Evolutionary conservation across 2,888 invertebrate species (phyloP).

Genomic region (Torymus aiolomorphi): DNA sequence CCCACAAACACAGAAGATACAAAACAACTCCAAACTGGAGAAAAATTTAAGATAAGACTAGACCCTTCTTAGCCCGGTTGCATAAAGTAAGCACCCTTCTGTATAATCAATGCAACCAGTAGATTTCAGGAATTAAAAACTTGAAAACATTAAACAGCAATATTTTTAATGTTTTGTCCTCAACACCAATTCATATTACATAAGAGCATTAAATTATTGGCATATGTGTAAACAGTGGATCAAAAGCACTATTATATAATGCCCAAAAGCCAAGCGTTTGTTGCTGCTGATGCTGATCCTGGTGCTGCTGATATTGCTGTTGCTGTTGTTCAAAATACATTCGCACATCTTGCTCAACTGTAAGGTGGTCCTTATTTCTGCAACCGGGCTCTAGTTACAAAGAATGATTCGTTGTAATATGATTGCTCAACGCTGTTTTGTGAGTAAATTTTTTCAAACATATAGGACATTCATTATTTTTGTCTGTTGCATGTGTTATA

Average conservation of each 20-base stretch:
- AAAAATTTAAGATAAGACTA: conserved; percentile 45
- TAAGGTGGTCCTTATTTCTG: conserved; percentile 56
- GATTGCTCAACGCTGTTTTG: conserved; percentile 69
- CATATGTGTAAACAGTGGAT: conserved; percentile 37
- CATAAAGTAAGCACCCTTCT: conserved; percentile 40
- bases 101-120: conserved; percentile 16
- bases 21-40: conserved; percentile 51
- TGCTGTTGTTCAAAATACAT: conserved; percentile 45
- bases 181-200: neutral
- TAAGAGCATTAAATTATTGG: conserved; percentile 24
- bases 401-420: conserved; percentile 69
- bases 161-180: neutral
- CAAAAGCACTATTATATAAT: conserved; percentile 47
- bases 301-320: conserved; percentile 20
- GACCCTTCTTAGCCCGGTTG: conserved; percentile 45
- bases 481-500: conserved; percentile 67
- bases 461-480: conserved; percentile 69
- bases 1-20: conserved; percentile 26
- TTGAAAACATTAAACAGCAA: conserved; percentile 18
- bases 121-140: neutral
- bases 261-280: conserved; percentile 40
- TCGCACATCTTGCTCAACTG: conserved; percentile 38
- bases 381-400: conserved; percentile 64
- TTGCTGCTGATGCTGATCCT: conserved; percentile 21
- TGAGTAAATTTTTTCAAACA: conserved; percentile 71